Conservation (phyloP, 1,140 invertebrate species). For the Pollicipes pollicipes region DNA sequence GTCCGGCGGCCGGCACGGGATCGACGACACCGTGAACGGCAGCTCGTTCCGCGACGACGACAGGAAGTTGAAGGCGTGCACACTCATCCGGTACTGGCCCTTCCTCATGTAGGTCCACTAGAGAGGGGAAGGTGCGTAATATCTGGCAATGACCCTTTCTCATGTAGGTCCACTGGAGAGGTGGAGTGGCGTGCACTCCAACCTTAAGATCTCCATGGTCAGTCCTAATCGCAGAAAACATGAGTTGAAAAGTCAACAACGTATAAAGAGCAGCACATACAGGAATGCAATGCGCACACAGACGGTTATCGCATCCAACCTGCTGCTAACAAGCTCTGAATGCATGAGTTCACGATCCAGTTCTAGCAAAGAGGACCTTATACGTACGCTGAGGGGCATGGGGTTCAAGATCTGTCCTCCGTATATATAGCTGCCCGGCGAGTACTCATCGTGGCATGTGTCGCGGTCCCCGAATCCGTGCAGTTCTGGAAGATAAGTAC, state of each 20-base stretch:
- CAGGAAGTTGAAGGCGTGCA: constrained; percentile 8
- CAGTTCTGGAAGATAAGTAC: not conserved
- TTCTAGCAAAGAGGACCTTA: too few species aligned
- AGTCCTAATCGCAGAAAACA: too few species aligned
- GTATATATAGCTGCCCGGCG: not conserved
- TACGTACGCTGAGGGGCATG: not conserved
- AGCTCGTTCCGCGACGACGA: not conserved
- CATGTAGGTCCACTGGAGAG: too few species aligned
- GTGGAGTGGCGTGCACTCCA: too few species aligned
- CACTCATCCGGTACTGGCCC: constrained; percentile 8
- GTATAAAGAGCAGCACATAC: not conserved
- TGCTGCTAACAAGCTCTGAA: not conserved
- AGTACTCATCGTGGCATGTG: not conserved
- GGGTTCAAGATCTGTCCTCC: not conserved
- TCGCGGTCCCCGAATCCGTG: not conserved
- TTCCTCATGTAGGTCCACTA: constrained; percentile 3
- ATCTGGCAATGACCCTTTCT: not conserved
- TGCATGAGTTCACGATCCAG: not conserved
- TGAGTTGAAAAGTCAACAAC: too few species aligned
- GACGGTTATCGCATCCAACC: too few species aligned
- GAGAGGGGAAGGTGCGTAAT: not conserved
- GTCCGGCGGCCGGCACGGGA: constrained; percentile 6
- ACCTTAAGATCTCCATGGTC: too few species aligned
- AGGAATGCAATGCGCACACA: too few species aligned
- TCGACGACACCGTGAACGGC: not conserved